These are phyloP conservation scores for Tragelaphus buxtoni DNA, from an alignment of 2,113 vertebrate genomes.

Conservation along the genomic window DNA sequence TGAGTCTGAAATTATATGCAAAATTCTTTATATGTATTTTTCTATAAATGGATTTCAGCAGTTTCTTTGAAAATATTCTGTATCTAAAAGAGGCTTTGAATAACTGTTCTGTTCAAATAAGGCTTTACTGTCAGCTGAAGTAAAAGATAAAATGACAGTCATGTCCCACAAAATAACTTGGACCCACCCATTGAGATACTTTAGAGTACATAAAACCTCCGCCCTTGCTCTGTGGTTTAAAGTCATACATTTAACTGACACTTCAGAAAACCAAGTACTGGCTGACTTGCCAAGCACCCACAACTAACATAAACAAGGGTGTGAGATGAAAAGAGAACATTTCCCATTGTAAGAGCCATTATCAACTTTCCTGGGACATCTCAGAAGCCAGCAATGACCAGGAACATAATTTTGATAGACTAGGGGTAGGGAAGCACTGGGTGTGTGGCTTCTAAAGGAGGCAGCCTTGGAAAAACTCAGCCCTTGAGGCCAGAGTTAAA, in stretches of 20 bases:
- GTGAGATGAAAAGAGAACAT: not conserved
- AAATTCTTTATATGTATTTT: not conserved
- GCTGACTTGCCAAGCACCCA: not conserved
- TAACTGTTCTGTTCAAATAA: not conserved
- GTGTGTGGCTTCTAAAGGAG: not conserved
- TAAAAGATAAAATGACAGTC: not conserved
- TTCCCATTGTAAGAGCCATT: not conserved
- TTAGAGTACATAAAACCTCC: not conserved
- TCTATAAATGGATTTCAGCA: not conserved
- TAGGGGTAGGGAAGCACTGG: not conserved
- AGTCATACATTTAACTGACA: not conserved
- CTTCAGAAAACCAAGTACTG: not conserved
- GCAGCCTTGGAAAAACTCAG: not conserved
- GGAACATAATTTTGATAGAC: not conserved
- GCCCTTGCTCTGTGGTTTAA: not conserved
- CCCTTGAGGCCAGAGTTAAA: not conserved
- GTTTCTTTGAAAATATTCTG: not conserved
- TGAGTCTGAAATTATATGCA: not conserved
- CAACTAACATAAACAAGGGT: not conserved
- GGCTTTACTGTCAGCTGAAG: not conserved
- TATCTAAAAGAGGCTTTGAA: not conserved
- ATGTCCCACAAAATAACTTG: not conserved
- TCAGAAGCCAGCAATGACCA: not conserved
- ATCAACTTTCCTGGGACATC: not conserved
- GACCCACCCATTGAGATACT: not conserved